Conservation (phyloP, 2,888 invertebrate species). For the Eledone cirrhosa region DNA sequence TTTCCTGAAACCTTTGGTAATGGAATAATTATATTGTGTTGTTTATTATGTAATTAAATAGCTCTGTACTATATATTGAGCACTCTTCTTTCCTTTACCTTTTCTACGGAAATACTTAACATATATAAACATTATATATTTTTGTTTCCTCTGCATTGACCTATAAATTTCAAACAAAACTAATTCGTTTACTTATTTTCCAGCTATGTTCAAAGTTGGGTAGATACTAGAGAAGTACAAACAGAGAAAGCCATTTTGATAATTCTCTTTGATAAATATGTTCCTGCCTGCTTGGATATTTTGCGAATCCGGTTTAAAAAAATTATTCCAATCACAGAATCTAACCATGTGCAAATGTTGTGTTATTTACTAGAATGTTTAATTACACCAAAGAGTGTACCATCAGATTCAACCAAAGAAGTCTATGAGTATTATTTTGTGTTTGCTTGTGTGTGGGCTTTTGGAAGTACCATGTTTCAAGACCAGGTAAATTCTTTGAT, state of each 20-base stretch:
- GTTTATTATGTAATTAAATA: too few relatives aligned
- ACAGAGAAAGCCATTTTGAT: constrained; percentile 80
- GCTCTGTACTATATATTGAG: too few relatives aligned
- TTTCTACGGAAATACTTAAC: too few relatives aligned
- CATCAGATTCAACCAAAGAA: constrained; percentile 90
- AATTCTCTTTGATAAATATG: constrained; percentile 94
- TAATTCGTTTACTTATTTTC: constrained; percentile 8
- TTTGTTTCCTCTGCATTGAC: too few relatives aligned
- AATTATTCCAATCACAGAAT: constrained; percentile 93
- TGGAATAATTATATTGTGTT: too few relatives aligned
- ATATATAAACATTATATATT: too few relatives aligned
- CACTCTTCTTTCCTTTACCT: too few relatives aligned
- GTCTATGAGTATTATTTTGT: constrained; percentile 95
- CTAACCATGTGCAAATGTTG: constrained; percentile 88
- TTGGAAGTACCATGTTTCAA: constrained; percentile 96
- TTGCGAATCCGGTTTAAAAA: constrained; percentile 89
- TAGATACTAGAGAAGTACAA: constrained; percentile 69
- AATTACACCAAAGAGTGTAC: constrained; percentile 83
- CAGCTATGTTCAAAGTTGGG: constrained; percentile 81
- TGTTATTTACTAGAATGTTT: constrained; percentile 89
- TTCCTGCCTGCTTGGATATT: constrained; percentile 89
- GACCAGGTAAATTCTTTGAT: constrained; percentile 73
- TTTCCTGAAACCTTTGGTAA: too few relatives aligned
- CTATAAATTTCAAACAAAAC: too few relatives aligned
- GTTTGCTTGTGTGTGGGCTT: constrained; percentile 96